A percentile compares a stretch with the other conserved stretches of the same genome.
phyloP scores from a whole-genome alignment of 2,888 invertebrate genomes.

The Protonemura montana region DNA sequence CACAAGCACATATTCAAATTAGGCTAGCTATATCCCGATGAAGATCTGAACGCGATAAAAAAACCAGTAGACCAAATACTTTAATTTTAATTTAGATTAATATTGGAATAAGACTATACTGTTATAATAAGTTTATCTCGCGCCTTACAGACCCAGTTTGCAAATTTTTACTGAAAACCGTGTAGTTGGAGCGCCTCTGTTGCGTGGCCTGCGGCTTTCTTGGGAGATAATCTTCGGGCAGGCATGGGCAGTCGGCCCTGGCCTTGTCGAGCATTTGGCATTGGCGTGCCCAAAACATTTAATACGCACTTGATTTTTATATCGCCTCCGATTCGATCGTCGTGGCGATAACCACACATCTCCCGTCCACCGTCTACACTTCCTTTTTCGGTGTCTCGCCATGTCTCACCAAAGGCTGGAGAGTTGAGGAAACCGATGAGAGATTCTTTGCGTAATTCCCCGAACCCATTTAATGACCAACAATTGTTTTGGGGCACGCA shows the following conservation, averaged over 20 bases:
- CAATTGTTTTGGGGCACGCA: too few relatives aligned
- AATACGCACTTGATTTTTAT: background rate
- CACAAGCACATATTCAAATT: background rate
- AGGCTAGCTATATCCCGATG: background rate
- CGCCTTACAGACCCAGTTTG: background rate
- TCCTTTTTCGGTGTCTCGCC: background rate
- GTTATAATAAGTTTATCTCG: background rate
- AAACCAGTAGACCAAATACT: background rate
- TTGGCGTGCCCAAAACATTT: background rate
- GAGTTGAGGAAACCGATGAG: background rate
- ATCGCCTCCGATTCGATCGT: background rate
- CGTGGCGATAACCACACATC: background rate
- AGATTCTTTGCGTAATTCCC: background rate
- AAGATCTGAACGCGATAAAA: too few relatives aligned
- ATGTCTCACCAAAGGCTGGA: too few relatives aligned
- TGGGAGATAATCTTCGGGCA: background rate
- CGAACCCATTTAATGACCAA: background rate
- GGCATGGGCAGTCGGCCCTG: background rate
- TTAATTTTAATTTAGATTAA: background rate
- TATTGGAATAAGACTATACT: background rate
- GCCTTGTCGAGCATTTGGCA: background rate
- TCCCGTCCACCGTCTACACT: background rate
- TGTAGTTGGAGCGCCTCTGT: background rate
- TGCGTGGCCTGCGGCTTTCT: background rate
- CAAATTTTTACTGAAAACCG: background rate